Percentiles rank a stretch among this genome's conserved stretches.
These are phyloP conservation scores for Peromyscus californicus DNA, from an alignment of 2,113 vertebrate genomes.

Conservation along the genomic window DNA sequence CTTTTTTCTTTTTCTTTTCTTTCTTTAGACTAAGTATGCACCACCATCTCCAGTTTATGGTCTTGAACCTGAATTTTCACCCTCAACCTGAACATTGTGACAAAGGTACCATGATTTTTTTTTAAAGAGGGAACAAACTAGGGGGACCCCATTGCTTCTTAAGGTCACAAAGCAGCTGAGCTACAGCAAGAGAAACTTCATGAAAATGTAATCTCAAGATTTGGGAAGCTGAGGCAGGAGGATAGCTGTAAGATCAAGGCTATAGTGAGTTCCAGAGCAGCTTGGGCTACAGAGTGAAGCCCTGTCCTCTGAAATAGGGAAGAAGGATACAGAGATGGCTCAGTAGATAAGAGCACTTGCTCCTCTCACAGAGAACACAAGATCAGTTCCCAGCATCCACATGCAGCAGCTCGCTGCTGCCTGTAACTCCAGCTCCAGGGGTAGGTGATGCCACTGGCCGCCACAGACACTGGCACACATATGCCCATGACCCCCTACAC, in stretches of 20 bases:
- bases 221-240: neutral
- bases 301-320: neutral
- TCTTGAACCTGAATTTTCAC: neutral
- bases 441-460: neutral
- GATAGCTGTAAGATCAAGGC: neutral
- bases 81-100: neutral
- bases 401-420: neutral
- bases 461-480: neutral
- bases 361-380: neutral
- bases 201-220: neutral
- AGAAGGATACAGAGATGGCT: neutral
- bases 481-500: neutral
- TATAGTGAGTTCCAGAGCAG: neutral
- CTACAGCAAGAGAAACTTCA: neutral
- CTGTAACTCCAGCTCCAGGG: neutral
- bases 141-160: neutral
- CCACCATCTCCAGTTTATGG: neutral
- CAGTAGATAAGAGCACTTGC: neutral
- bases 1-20: neutral
- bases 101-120: neutral
- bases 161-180: neutral
- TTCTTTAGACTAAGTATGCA: neutral
- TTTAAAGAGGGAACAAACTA: neutral
- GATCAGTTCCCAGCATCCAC: neutral
- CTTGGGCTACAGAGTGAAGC: neutral